Evolutionary conservation across 2,888 invertebrate species (phyloP).

Genomic region (Agrotis segetum): DNA sequence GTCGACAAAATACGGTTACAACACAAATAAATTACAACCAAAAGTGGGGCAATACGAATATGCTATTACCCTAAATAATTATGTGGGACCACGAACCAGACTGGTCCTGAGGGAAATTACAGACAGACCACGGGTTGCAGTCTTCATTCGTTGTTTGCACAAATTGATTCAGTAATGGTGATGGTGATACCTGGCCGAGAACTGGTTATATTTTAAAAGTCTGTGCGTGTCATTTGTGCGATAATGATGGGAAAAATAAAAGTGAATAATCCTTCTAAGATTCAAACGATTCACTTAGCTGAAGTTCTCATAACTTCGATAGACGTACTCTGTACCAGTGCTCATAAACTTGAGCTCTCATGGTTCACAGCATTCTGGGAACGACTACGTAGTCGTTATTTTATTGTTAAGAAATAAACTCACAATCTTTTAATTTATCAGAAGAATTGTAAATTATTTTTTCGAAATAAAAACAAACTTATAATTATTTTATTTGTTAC

Average conservation of each 20-base stretch:
- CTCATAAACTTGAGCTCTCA: not conserved
- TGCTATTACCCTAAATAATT: conserved; percentile 80
- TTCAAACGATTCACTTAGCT: no score
- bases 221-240: not conserved
- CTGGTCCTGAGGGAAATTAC: conserved; percentile 79
- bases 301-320: not conserved
- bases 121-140: conserved; percentile 57
- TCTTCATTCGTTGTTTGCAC: conserved; percentile 35
- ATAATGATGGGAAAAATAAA: not conserved
- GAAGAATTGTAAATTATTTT: no score
- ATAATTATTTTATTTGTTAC: no score
- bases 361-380: not conserved
- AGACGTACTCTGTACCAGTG: not conserved
- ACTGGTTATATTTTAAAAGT: conserved; percentile 12
- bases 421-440: not conserved
- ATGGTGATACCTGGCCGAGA: conserved; percentile 4
- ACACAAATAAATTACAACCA: conserved; percentile 49
- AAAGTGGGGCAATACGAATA: conserved; percentile 54
- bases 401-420: no score
- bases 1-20: conserved; percentile 20
- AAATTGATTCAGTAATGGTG: conserved; percentile 52
- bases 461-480: no score
- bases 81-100: conserved; percentile 67
- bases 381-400: not conserved
- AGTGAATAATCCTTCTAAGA: not conserved